Percentiles rank a stretch among this genome's conserved stretches.
Evolutionary conservation across 2,113 vertebrate species (phyloP).

Genomic region (Ardeotis arabs): DNA sequence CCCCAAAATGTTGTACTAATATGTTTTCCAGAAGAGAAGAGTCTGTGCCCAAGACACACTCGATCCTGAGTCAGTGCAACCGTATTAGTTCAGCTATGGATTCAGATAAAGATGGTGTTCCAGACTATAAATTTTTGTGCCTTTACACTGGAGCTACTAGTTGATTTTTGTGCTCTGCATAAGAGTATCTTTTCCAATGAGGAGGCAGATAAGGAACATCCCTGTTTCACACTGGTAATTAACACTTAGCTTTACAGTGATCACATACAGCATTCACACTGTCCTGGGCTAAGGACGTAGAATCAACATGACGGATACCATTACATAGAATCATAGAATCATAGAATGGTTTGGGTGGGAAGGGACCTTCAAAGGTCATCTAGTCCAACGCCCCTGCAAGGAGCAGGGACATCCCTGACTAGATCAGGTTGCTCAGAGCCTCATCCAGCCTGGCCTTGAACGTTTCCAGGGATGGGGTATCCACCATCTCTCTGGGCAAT

Average conservation of each 20-base stretch:
- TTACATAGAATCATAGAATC: no score
- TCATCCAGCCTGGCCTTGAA: no score
- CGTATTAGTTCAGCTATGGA: neutral
- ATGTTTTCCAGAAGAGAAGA: neutral
- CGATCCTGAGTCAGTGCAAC: neutral
- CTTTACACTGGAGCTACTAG: neutral
- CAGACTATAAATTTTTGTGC: neutral
- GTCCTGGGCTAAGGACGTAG: neutral
- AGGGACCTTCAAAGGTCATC: no score
- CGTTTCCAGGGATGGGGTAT: no score
- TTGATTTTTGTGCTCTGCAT: neutral
- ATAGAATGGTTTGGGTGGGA: no score
- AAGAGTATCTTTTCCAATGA: neutral
- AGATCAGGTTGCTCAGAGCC: no score
- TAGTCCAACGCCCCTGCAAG: no score
- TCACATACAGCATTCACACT: neutral
- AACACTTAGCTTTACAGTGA: neutral
- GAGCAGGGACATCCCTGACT: no score
- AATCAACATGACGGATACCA: neutral
- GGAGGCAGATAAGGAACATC: neutral
- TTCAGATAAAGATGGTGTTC: neutral
- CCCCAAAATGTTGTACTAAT: neutral
- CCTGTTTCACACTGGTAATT: neutral
- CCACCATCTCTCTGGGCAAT: no score
- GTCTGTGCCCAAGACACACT: neutral